Percentiles rank a stretch among this genome's conserved stretches.
phyloP scores from a whole-genome alignment of 2,113 vertebrate species.

The Forbesichthys papilliferus region DNA sequence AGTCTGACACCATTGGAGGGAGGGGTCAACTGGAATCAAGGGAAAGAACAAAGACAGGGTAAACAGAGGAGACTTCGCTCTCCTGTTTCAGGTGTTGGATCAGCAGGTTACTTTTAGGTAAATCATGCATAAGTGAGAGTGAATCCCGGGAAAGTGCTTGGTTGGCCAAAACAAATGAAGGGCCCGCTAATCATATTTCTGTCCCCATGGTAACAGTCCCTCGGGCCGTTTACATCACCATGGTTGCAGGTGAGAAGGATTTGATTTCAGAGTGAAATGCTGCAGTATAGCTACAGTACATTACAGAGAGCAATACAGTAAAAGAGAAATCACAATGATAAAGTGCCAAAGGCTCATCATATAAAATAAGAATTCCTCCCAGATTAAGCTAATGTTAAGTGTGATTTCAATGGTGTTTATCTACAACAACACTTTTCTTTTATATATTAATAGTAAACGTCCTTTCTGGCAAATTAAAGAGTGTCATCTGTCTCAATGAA shows the following conservation, averaged over 20 bases:
- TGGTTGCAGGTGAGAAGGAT: constrained; percentile 50
- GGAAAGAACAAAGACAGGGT: background rate
- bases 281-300: constrained; percentile 19
- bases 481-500: constrained; percentile 19
- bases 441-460: constrained; percentile 57
- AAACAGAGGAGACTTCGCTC: constrained; percentile 21
- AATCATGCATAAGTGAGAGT: constrained; percentile 43
- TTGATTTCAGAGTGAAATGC: constrained; percentile 31
- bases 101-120: constrained; percentile 22
- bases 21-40: background rate
- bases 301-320: constrained; percentile 2
- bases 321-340: background rate
- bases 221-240: constrained; percentile 40
- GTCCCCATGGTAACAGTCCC: constrained; percentile 57
- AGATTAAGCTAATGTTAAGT: constrained; percentile 37
- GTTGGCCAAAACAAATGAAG: background rate
- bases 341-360: no score
- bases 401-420: constrained; percentile 58
- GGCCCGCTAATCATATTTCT: constrained; percentile 55
- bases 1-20: constrained; percentile 1
- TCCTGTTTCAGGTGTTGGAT: constrained; percentile 33
- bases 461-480: constrained; percentile 40
- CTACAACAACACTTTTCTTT: constrained; percentile 50
- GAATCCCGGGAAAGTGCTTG: constrained; percentile 49
- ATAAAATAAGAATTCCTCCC: constrained; percentile 26